Evolutionary conservation across 1,140 invertebrate species (phyloP).

Genomic region (Ctenoplectra terminalis): DNA sequence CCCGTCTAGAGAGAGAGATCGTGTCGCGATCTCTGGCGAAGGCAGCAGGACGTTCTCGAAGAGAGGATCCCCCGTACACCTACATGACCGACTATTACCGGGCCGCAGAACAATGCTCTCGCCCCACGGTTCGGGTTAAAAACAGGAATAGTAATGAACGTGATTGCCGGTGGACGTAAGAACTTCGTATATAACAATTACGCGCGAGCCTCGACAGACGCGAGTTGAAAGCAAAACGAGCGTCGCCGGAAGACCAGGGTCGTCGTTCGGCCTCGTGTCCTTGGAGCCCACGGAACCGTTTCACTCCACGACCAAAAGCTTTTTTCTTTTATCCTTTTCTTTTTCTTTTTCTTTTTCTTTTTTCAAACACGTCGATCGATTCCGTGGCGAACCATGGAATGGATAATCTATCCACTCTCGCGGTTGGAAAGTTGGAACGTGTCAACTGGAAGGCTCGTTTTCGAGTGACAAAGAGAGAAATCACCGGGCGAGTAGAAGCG

Average conservation of each 20-base stretch:
- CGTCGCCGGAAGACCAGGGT: slow-evolving; percentile 56
- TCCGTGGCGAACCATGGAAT: too few relatives aligned
- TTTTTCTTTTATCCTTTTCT: too few relatives aligned
- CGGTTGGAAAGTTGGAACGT: too few relatives aligned
- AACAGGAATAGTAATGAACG: slow-evolving; percentile 60
- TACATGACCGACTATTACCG: slow-evolving; percentile 38
- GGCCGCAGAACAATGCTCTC: slow-evolving; percentile 42
- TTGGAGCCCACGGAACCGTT: slow-evolving; percentile 38
- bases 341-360: not conserved
- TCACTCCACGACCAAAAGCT: not conserved
- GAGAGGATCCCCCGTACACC: slow-evolving; percentile 11
- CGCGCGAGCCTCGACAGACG: slow-evolving; percentile 33
- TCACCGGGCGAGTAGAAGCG: not conserved
- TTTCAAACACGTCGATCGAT: not conserved
- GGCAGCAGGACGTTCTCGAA: not conserved
- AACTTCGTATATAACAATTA: slow-evolving; percentile 62
- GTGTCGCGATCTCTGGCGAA: not conserved
- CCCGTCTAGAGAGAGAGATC: not conserved
- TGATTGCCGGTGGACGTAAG: slow-evolving; percentile 46
- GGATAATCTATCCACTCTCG: too few relatives aligned
- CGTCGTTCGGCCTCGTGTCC: slow-evolving; percentile 55
- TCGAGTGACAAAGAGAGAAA: too few relatives aligned
- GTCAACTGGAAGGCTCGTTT: not conserved
- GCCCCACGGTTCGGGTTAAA: slow-evolving; percentile 32
- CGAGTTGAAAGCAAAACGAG: slow-evolving; percentile 59